Conservation (phyloP, 53 echinoderm and acorn worm genomes). For the Temnopleurus reevesii region DNA sequence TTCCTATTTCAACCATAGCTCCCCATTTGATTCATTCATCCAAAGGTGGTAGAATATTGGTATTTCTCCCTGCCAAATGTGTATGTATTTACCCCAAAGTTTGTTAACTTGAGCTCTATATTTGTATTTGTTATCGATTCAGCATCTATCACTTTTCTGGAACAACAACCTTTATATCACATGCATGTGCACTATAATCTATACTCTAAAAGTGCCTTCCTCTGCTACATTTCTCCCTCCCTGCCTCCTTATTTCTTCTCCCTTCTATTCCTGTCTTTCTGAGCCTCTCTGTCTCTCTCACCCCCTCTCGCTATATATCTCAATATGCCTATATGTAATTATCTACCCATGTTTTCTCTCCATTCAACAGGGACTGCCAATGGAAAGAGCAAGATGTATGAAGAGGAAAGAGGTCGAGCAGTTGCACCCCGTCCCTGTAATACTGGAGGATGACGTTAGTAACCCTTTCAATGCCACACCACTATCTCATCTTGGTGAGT, state of each 20-base stretch:
- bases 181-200: too few relatives aligned
- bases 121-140: too few relatives aligned
- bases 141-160: too few relatives aligned
- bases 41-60: too few relatives aligned
- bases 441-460: slow-evolving; percentile 17
- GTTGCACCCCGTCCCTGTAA: not conserved
- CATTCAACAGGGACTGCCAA: not conserved
- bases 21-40: too few relatives aligned
- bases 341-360: not conserved
- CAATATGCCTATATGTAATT: too few relatives aligned
- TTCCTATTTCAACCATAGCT: too few relatives aligned
- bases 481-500: not conserved
- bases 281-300: not conserved
- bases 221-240: not conserved
- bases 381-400: slow-evolving; percentile 3
- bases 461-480: not conserved
- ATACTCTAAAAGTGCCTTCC: too few relatives aligned
- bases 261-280: not conserved
- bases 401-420: not conserved
- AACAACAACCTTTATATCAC: too few relatives aligned
- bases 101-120: too few relatives aligned
- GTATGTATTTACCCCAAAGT: too few relatives aligned
- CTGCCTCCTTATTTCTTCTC: not conserved
- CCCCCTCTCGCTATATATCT: not conserved
- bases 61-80: too few relatives aligned